phyloP scores from a whole-genome alignment of 2,888 invertebrate species.

The Meiosimyza decipiens region DNA sequence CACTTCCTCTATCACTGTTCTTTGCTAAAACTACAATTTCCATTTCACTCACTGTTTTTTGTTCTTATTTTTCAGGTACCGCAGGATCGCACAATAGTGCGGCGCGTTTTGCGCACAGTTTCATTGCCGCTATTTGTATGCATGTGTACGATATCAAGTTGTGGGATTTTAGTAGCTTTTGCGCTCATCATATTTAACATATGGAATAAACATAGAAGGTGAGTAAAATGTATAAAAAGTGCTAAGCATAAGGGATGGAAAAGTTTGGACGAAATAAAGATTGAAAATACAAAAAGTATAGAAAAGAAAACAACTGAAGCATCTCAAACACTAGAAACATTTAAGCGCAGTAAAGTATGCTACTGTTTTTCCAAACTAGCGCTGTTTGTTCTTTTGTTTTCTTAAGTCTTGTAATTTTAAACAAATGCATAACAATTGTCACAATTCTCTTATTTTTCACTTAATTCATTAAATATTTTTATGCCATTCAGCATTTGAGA shows the following conservation, averaged over 20 bases:
- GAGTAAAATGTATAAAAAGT: constrained; percentile 50
- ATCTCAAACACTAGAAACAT: no score
- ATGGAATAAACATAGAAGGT: constrained; percentile 93
- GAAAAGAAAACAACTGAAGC: neutral
- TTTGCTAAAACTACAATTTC: neutral
- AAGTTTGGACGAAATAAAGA: neutral
- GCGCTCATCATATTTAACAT: constrained; percentile 92
- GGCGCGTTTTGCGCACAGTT: constrained; percentile 85
- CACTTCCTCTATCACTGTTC: no score
- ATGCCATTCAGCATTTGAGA: no score
- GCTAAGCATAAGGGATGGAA: no score
- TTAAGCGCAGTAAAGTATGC: no score
- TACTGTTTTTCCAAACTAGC: no score
- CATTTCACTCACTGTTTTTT: neutral
- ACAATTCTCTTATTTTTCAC: no score
- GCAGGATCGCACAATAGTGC: constrained; percentile 92
- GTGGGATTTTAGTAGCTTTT: constrained; percentile 88
- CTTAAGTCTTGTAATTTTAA: no score
- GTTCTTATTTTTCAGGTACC: constrained; percentile 78
- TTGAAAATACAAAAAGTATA: neutral
- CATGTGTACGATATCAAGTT: constrained; percentile 89
- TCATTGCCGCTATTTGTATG: constrained; percentile 91
- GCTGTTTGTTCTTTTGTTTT: no score
- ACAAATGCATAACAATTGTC: no score
- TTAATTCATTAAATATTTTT: no score